These are phyloP conservation scores for Epicauta chinensis DNA, from an alignment of 1,140 invertebrate genomes.

Conservation along the genomic window DNA sequence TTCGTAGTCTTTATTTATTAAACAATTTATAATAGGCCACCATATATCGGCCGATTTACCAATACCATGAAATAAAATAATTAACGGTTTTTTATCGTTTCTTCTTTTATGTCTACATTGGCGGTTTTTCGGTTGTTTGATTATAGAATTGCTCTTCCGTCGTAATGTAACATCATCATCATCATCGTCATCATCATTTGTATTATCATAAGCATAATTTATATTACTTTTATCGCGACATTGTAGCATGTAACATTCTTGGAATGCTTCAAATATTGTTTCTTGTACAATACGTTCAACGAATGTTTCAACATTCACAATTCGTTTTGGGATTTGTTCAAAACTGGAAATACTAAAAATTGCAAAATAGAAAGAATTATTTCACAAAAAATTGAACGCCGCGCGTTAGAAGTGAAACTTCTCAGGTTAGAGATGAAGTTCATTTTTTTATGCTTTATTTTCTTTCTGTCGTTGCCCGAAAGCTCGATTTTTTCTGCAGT, in stretches of 20 bases:
- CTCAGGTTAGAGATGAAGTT: no score
- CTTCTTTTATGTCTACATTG: slow-evolving; percentile 10
- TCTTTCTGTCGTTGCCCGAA: no score
- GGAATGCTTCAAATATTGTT: slow-evolving; percentile 37
- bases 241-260: slow-evolving; percentile 29
- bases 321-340: slow-evolving; percentile 22
- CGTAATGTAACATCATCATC: slow-evolving; percentile 24
- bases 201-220: slow-evolving; percentile 31
- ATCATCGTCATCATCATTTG: slow-evolving; percentile 30
- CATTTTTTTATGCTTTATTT: no score
- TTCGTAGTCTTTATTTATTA: slow-evolving; percentile 57
- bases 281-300: slow-evolving; percentile 37
- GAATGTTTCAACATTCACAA: slow-evolving; percentile 34
- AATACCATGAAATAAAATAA: slow-evolving; percentile 66
- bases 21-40: slow-evolving; percentile 56
- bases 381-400: not conserved
- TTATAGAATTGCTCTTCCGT: slow-evolving; percentile 6
- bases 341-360: slow-evolving; percentile 18
- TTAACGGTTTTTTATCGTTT: not conserved
- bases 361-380: no score
- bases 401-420: no score
- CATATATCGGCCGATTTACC: slow-evolving; percentile 66
- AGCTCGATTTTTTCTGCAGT: no score
- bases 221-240: slow-evolving; percentile 18
- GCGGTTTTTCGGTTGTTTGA: slow-evolving; percentile 11